These are phyloP conservation scores for Stenolophus ochropezus DNA, from an alignment of 2,888 invertebrate species.

Conservation along the genomic window DNA sequence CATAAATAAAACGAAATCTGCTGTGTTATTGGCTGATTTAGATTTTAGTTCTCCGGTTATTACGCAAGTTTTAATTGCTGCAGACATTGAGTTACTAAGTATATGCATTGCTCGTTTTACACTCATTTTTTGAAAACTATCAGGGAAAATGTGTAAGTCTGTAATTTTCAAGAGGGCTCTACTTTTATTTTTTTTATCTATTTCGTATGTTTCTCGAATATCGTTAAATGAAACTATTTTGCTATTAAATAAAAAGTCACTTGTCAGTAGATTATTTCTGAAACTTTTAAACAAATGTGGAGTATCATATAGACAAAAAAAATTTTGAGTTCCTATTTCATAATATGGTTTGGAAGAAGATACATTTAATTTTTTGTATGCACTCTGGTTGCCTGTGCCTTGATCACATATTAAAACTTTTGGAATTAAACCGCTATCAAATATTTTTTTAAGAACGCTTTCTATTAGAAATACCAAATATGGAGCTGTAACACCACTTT, in stretches of 20 bases:
- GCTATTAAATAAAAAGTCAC: not conserved
- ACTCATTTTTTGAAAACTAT: slow-evolving; percentile 49
- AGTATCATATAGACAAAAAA: not conserved
- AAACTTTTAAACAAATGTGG: not conserved
- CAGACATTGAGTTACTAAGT: no score
- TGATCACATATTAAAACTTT: not conserved
- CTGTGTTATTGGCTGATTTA: not conserved
- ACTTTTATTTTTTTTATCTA: slow-evolving; percentile 32
- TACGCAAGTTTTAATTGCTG: not conserved
- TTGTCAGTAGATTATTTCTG: not conserved
- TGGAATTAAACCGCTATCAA: not conserved
- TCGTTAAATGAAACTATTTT: no score
- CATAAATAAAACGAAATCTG: not conserved
- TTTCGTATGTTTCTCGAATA: not conserved
- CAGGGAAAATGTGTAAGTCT: slow-evolving; percentile 43
- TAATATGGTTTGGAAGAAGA: not conserved
- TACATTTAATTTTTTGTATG: not conserved
- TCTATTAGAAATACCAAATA: not conserved
- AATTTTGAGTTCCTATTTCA: not conserved
- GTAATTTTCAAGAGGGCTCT: slow-evolving; percentile 29
- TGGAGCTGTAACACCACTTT: not conserved
- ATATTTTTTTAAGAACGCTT: not conserved
- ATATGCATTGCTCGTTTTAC: slow-evolving; percentile 29
- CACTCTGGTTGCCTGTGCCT: not conserved
- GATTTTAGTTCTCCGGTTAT: not conserved